phyloP scores from a whole-genome alignment of 1,140 invertebrate species.

The Ctenoplectra terminalis region DNA sequence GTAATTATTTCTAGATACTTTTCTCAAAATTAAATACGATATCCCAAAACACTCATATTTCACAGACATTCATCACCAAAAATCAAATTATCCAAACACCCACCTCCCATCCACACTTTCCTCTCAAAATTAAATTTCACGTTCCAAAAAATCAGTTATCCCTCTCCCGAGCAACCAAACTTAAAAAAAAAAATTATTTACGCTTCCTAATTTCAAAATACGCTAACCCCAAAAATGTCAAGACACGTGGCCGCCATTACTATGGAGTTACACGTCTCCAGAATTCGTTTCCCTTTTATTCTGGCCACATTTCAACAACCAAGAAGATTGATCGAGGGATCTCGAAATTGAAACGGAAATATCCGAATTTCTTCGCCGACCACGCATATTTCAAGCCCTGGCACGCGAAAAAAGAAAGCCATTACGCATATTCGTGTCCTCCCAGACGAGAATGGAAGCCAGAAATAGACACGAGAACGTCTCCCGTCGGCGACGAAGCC shows the following conservation, averaged over 20 bases:
- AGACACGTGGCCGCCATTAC: not conserved
- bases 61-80: too few relatives aligned
- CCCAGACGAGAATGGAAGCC: not conserved
- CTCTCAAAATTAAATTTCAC: too few relatives aligned
- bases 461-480: constrained; percentile 9
- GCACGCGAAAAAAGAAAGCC: constrained; percentile 9
- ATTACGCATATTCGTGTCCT: constrained; percentile 1
- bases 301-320: not conserved
- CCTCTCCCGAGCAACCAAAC: too few relatives aligned
- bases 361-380: constrained; percentile 27
- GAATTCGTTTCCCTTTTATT: not conserved
- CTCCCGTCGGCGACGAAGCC: not conserved
- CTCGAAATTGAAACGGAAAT: constrained; percentile 44
- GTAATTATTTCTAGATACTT: too few relatives aligned
- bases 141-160: not conserved
- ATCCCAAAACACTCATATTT: too few relatives aligned
- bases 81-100: too few relatives aligned
- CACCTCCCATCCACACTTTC: too few relatives aligned
- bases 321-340: constrained; percentile 36
- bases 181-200: too few relatives aligned
- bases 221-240: not conserved
- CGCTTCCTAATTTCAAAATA: too few relatives aligned
- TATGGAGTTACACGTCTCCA: not conserved
- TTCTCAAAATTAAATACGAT: too few relatives aligned
- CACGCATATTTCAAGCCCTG: constrained; percentile 32